phyloP scores from a whole-genome alignment of 1,140 invertebrate species.

The Brachionus angularis region DNA sequence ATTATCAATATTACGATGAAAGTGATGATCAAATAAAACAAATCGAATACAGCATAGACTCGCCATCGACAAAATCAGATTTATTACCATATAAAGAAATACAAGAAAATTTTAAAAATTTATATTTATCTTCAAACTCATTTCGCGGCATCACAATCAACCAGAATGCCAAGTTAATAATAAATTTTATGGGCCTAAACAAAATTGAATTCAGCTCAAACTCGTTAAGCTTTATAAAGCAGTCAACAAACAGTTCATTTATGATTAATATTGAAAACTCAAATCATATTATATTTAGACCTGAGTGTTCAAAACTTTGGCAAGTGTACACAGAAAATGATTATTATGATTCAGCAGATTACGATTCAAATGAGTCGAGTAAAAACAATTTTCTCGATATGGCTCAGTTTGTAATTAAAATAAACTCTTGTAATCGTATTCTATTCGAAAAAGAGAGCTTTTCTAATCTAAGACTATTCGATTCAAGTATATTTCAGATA shows the following conservation, averaged over 20 bases:
- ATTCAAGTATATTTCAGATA: not conserved
- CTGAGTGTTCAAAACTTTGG: not conserved
- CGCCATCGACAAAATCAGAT: too few relatives aligned
- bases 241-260: not conserved
- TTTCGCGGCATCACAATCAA: not conserved
- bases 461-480: not conserved
- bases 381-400: too few relatives aligned
- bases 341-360: not conserved
- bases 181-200: not conserved
- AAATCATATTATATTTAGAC: not conserved
- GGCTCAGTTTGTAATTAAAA: too few relatives aligned
- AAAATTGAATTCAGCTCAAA: not conserved
- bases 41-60: too few relatives aligned
- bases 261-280: not conserved
- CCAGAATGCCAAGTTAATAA: not conserved
- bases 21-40: too few relatives aligned
- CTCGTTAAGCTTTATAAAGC: not conserved
- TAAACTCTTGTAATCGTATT: too few relatives aligned
- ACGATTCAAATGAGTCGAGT: not conserved
- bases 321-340: not conserved
- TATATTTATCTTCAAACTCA: not conserved
- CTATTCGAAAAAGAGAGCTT: not conserved
- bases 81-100: too few relatives aligned
- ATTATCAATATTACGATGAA: too few relatives aligned
- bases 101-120: too few relatives aligned